These are phyloP conservation scores for Drosophila nannoptera DNA, from an alignment of 1,140 invertebrate species.

Conservation along the genomic window DNA sequence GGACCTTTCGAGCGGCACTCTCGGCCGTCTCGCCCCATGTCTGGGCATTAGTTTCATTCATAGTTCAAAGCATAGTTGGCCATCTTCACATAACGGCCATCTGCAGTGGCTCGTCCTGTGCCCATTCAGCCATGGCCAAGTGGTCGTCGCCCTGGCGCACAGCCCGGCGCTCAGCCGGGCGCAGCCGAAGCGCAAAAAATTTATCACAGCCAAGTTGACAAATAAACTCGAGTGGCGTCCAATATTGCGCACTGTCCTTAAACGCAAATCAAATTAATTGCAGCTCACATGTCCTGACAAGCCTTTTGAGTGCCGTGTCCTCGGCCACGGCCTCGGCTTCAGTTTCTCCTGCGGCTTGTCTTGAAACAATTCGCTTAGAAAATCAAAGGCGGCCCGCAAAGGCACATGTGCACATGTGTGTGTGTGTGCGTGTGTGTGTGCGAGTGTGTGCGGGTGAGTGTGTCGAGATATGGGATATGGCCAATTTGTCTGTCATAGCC, in stretches of 20 bases:
- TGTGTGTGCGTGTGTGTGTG: slow-evolving; percentile 9
- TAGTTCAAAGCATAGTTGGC: slow-evolving; percentile 76
- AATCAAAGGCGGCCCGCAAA: slow-evolving; percentile 72
- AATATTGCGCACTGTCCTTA: slow-evolving; percentile 45
- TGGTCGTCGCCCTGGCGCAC: slow-evolving; percentile 45
- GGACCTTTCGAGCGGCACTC: background rate
- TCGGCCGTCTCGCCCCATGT: slow-evolving; percentile 9
- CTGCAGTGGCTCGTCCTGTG: slow-evolving; percentile 46
- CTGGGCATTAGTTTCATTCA: slow-evolving; percentile 67
- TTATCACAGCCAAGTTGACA: slow-evolving; percentile 69
- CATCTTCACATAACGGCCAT: slow-evolving; percentile 46
- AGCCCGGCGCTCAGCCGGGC: too few species aligned
- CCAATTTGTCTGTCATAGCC: slow-evolving; percentile 68
- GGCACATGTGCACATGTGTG: slow-evolving; percentile 6
- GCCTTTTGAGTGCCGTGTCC: slow-evolving; percentile 23
- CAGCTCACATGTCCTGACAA: slow-evolving; percentile 58
- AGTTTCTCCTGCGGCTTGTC: slow-evolving; percentile 73
- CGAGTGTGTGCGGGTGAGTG: slow-evolving; percentile 7
- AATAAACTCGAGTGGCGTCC: slow-evolving; percentile 73
- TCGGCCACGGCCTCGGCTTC: background rate
- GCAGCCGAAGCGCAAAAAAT: slow-evolving; percentile 69
- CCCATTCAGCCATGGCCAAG: slow-evolving; percentile 62
- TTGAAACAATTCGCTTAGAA: slow-evolving; percentile 79
- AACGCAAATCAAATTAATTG: slow-evolving; percentile 78
- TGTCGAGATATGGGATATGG: slow-evolving; percentile 49